phyloP scores from a whole-genome alignment of 2,888 invertebrate genomes.

The Hartigia nigra region DNA sequence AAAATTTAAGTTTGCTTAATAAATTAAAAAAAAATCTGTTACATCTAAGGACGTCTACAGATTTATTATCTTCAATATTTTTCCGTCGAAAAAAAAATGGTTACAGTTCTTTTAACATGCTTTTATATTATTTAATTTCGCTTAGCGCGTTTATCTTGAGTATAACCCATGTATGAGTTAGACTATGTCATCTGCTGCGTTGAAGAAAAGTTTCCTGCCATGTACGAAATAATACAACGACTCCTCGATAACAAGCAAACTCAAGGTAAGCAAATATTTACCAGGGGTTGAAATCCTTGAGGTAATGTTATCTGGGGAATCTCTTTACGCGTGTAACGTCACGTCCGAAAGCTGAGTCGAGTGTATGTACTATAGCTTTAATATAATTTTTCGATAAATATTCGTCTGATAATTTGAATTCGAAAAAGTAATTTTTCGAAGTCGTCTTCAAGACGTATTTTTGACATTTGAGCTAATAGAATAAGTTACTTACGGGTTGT shows the following conservation, averaged over 20 bases:
- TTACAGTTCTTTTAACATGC: background rate
- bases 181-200: background rate
- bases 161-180: background rate
- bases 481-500: too few relatives aligned
- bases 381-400: background rate
- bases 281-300: background rate
- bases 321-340: background rate
- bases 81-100: background rate
- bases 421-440: too few relatives aligned
- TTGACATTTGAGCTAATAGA: too few relatives aligned
- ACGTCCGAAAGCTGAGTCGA: background rate
- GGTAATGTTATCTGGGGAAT: background rate
- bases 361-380: background rate
- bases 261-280: background rate
- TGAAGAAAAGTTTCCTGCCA: background rate
- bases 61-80: background rate
- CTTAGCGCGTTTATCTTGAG: background rate
- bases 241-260: background rate
- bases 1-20: background rate
- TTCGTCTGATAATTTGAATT: too few relatives aligned
- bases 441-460: too few relatives aligned
- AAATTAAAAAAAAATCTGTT: background rate
- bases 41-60: background rate
- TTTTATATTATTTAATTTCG: background rate
- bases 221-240: background rate